A percentile compares a stretch with the other conserved stretches of the same genome.
Evolutionary conservation across 2,888 invertebrate species (phyloP).

Genomic region (Drosophila tripunctata): DNA sequence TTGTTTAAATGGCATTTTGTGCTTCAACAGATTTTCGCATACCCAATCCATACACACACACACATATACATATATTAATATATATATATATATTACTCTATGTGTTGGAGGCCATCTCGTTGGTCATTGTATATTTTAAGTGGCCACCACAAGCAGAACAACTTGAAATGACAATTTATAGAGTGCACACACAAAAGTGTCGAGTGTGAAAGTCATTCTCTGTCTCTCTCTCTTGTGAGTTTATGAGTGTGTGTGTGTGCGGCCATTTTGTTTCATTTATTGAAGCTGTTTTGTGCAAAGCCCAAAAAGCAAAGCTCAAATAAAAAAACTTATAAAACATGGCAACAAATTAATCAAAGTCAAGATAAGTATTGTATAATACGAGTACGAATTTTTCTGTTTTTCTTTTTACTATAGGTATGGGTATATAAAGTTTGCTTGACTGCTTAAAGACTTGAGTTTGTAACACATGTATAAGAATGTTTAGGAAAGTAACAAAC

Average conservation of each 20-base stretch:
- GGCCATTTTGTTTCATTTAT: conserved; percentile 31
- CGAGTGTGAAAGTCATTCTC: not conserved
- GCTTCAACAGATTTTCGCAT: conserved; percentile 43
- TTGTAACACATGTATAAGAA: no score
- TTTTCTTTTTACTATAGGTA: no score
- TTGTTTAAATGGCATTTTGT: conserved; percentile 58
- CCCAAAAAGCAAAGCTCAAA: not conserved
- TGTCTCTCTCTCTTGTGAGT: not conserved
- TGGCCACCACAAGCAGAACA: conserved; percentile 28
- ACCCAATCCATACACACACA: not conserved
- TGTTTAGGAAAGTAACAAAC: no score
- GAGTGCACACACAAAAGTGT: conserved; percentile 23
- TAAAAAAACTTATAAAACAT: not conserved
- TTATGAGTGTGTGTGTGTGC: conserved; percentile 2
- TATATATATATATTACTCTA: not conserved
- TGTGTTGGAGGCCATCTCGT: conserved; percentile 36
- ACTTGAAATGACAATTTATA: conserved; percentile 43
- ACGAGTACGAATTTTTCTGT: not conserved
- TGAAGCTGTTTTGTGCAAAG: conserved; percentile 7
- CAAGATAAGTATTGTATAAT: conserved; percentile 15
- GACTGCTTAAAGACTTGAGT: no score
- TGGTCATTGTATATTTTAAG: conserved; percentile 49
- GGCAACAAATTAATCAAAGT: conserved; percentile 12
- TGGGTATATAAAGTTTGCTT: no score
- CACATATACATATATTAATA: not conserved